phyloP scores from a whole-genome alignment of 2,888 invertebrate species.

The Stegophylla sp. region DNA sequence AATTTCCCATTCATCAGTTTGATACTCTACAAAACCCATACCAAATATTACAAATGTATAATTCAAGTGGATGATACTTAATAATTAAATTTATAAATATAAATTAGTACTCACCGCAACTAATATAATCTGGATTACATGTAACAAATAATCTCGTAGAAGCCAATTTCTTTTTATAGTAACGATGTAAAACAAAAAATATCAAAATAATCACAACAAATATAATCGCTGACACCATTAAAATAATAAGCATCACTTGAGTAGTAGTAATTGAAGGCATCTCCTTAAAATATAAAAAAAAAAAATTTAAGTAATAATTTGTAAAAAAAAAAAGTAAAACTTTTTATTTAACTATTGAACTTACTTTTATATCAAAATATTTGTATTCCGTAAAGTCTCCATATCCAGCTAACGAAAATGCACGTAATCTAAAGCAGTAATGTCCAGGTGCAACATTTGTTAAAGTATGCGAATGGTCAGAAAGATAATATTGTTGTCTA shows the following conservation, averaged over 20 bases:
- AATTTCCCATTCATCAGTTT: slow-evolving; percentile 78
- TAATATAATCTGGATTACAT: slow-evolving; percentile 56
- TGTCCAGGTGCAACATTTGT: slow-evolving; percentile 76
- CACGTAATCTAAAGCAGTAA: slow-evolving; percentile 79
- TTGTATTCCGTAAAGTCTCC: slow-evolving; percentile 71
- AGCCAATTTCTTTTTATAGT: slow-evolving; percentile 46
- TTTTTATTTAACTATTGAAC: slow-evolving; percentile 6
- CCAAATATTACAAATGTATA: not conserved
- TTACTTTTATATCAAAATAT: slow-evolving; percentile 72
- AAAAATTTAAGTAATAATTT: not conserved
- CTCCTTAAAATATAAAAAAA: slow-evolving; percentile 33
- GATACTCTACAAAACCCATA: slow-evolving; percentile 65
- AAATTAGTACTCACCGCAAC: slow-evolving; percentile 42
- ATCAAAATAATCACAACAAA: slow-evolving; percentile 38
- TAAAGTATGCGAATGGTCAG: slow-evolving; percentile 67
- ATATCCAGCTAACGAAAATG: slow-evolving; percentile 79
- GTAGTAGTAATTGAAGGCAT: slow-evolving; percentile 13
- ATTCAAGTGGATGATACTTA: too few relatives aligned
- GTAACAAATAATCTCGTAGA: slow-evolving; percentile 55
- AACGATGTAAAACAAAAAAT: slow-evolving; percentile 41
- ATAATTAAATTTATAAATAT: not conserved
- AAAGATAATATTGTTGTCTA: slow-evolving; percentile 69
- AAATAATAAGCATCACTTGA: slow-evolving; percentile 42
- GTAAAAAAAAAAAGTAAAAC: not conserved
- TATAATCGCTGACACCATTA: slow-evolving; percentile 44